Percentiles rank a stretch among this genome's conserved stretches.
Conservation (phyloP, 1,140 invertebrate species). For the Lethocerus indicus region DNA sequence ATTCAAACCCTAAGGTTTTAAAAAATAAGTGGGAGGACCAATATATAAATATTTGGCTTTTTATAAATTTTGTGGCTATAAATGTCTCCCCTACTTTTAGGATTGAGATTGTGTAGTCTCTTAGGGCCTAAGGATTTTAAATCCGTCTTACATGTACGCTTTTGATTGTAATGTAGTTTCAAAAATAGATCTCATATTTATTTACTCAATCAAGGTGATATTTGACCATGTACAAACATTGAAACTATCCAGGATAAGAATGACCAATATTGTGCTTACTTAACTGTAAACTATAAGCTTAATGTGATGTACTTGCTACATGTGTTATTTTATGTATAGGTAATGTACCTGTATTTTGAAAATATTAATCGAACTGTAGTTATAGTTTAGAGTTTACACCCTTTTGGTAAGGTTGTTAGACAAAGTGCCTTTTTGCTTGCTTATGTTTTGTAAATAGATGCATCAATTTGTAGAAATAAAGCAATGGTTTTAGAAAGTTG, state of each 20-base stretch:
- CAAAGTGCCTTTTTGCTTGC: slow-evolving; percentile 14
- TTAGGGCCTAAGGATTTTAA: slow-evolving; percentile 13
- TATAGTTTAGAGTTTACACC: not conserved
- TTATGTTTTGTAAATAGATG: slow-evolving; percentile 9
- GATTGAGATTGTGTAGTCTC: not conserved
- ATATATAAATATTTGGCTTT: too few species aligned
- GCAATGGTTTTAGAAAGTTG: not conserved
- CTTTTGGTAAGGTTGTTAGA: slow-evolving; percentile 4
- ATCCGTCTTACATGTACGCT: slow-evolving; percentile 14
- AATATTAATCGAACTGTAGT: slow-evolving; percentile 1
- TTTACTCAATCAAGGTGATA: slow-evolving; percentile 7
- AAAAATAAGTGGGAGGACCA: too few species aligned
- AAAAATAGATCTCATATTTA: slow-evolving; percentile 12
- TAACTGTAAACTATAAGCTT: slow-evolving; percentile 5
- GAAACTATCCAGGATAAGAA: slow-evolving; percentile 9
- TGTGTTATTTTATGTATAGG: slow-evolving; percentile 6
- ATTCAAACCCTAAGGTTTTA: too few species aligned
- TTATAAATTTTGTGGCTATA: slow-evolving; percentile 1
- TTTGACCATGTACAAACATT: slow-evolving; percentile 11
- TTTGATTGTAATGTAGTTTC: slow-evolving; percentile 1
- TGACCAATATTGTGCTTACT: slow-evolving; percentile 1
- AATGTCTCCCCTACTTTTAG: not conserved
- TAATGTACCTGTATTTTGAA: slow-evolving; percentile 13
- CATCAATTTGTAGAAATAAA: slow-evolving; percentile 2
- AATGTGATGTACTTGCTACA: slow-evolving; percentile 11